Conservation (phyloP, 2,888 invertebrate species). For the Drosophila longiperda region DNA sequence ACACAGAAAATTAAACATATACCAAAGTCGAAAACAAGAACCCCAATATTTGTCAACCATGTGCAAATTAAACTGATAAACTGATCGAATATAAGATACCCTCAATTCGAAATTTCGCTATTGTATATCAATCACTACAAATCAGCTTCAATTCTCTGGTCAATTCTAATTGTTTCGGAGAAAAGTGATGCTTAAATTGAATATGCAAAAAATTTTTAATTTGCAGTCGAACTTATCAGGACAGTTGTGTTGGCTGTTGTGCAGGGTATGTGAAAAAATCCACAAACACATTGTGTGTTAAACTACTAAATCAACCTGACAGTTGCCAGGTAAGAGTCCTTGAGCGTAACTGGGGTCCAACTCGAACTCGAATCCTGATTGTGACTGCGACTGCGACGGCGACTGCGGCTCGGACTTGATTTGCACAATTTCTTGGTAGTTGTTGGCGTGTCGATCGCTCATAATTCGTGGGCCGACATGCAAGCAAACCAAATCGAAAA, state of each 20-base stretch:
- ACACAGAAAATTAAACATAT: conserved; percentile 21
- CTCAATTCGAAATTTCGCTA: not conserved
- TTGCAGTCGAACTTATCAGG: not conserved
- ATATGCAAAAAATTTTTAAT: not conserved
- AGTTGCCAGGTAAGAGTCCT: conserved; percentile 28
- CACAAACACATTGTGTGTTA: conserved; percentile 79
- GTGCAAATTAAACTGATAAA: too few relatives aligned
- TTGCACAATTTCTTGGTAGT: conserved; percentile 74
- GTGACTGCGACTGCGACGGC: conserved; percentile 5
- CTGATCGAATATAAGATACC: conserved; percentile 15
- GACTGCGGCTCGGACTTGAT: conserved; percentile 43
- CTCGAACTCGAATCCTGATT: conserved; percentile 2
- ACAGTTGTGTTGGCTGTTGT: not conserved
- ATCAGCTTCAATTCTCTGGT: not conserved
- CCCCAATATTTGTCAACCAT: conserved; percentile 20
- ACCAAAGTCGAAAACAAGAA: conserved; percentile 32
- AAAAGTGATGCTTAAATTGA: not conserved
- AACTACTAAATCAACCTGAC: conserved; percentile 69
- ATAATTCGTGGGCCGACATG: conserved; percentile 74
- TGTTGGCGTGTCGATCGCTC: conserved; percentile 80
- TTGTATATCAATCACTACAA: not conserved
- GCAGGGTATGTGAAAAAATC: conserved; percentile 55
- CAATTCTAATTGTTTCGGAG: not conserved
- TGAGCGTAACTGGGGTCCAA: conserved; percentile 26
- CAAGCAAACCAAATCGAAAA: conserved; percentile 80